Percentiles rank a stretch among this genome's conserved stretches.
These are phyloP conservation scores for Ectemnius cavifrons DNA, from an alignment of 2,888 invertebrate species.

Conservation along the genomic window DNA sequence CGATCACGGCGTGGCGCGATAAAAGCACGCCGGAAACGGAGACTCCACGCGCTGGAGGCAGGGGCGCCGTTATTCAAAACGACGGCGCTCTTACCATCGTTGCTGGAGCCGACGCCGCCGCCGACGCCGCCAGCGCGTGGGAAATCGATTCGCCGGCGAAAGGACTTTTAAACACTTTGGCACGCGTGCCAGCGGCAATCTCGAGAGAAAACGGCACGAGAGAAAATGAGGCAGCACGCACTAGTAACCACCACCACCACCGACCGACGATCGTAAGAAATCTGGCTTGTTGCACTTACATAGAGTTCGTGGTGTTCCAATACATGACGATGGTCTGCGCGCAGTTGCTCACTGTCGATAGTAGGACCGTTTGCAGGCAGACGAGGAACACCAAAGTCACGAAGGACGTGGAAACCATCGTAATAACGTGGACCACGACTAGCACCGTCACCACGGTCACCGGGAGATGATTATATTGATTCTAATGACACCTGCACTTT, in stretches of 20 bases:
- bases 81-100: slow-evolving; percentile 29
- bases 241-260: neutral
- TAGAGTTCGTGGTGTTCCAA: slow-evolving; percentile 94
- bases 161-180: slow-evolving; percentile 58
- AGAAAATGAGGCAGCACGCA: neutral
- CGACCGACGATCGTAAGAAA: neutral
- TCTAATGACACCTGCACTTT: slow-evolving; percentile 51
- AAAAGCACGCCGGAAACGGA: slow-evolving; percentile 56
- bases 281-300: slow-evolving; percentile 80
- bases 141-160: slow-evolving; percentile 61
- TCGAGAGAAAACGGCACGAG: neutral
- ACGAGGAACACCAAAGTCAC: slow-evolving; percentile 78
- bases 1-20: slow-evolving; percentile 46
- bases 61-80: slow-evolving; percentile 56
- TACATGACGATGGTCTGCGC: slow-evolving; percentile 92
- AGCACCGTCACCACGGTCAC: slow-evolving; percentile 63
- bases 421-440: slow-evolving; percentile 68
- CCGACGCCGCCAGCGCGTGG: slow-evolving; percentile 37
- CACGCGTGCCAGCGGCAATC: slow-evolving; percentile 57
- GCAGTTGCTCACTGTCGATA: slow-evolving; percentile 85
- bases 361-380: slow-evolving; percentile 82
- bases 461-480: slow-evolving; percentile 44
- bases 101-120: too few species aligned
- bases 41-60: slow-evolving; percentile 19
- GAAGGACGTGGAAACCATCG: slow-evolving; percentile 77